Conservation (phyloP, 2,113 vertebrate species). For the Oreochromis aureus region DNA sequence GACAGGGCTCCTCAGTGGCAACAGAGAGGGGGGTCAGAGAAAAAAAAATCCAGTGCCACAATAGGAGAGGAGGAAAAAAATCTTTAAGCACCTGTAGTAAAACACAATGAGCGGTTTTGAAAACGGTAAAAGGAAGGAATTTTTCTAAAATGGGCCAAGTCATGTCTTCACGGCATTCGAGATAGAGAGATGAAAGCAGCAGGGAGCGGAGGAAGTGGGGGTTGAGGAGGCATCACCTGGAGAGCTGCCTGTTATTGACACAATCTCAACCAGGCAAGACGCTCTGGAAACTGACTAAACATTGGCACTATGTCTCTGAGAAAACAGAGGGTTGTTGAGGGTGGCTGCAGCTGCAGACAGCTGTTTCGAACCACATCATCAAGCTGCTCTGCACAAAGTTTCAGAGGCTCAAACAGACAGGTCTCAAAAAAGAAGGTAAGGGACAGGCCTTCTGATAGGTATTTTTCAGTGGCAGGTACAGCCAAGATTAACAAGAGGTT, state of each 20-base stretch:
- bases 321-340: not conserved
- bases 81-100: slow-evolving; percentile 72
- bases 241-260: slow-evolving; percentile 63
- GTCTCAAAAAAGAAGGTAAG: not conserved
- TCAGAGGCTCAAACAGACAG: not conserved
- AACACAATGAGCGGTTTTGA: slow-evolving; percentile 68
- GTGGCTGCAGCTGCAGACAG: slow-evolving; percentile 32
- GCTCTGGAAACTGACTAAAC: slow-evolving; percentile 39
- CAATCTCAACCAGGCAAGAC: slow-evolving; percentile 68
- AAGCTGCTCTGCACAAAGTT: not conserved
- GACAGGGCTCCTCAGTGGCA: slow-evolving; percentile 10
- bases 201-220: slow-evolving; percentile 69
- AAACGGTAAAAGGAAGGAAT: slow-evolving; percentile 69
- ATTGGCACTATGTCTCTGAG: not conserved
- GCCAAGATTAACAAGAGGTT: slow-evolving; percentile 3
- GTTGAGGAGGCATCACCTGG: slow-evolving; percentile 64
- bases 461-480: not conserved
- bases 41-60: not conserved
- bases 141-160: slow-evolving; percentile 71
- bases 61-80: slow-evolving; percentile 4
- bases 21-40: not conserved
- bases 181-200: slow-evolving; percentile 66
- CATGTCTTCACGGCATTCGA: slow-evolving; percentile 62
- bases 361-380: slow-evolving; percentile 36
- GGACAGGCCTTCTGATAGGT: not conserved